phyloP scores from a whole-genome alignment of 35 echinoderm and acorn worm genomes.

The Ophiothrix spiculata region DNA sequence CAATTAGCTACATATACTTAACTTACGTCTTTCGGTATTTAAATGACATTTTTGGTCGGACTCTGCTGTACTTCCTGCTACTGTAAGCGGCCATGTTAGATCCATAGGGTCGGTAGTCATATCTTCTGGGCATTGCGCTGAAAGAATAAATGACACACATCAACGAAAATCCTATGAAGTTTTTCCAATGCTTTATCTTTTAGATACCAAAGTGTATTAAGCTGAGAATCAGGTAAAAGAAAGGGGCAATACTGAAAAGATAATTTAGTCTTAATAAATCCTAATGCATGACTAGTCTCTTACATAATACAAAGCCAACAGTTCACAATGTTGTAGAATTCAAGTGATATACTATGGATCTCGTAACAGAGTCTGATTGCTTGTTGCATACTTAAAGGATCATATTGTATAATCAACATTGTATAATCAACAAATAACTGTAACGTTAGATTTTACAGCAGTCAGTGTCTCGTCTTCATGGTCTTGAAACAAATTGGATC shows the following conservation, averaged over 20 bases:
- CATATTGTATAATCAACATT: too few relatives aligned
- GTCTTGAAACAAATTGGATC: too few relatives aligned
- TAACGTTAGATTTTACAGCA: too few relatives aligned
- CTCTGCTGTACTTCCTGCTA: conserved; percentile 9
- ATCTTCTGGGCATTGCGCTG: neutral
- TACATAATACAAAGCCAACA: too few relatives aligned
- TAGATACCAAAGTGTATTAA: neutral
- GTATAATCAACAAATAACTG: too few relatives aligned
- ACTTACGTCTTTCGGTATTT: neutral
- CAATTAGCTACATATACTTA: neutral
- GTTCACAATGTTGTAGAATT: too few relatives aligned
- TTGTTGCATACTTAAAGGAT: too few relatives aligned
- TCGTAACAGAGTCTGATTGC: too few relatives aligned
- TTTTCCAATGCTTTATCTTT: too few relatives aligned
- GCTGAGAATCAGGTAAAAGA: neutral
- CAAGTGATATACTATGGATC: too few relatives aligned
- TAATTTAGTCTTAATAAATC: neutral
- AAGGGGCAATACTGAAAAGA: neutral
- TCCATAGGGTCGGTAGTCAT: neutral
- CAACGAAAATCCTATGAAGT: neutral
- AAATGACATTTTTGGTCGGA: conserved; percentile 14
- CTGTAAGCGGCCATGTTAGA: conserved; percentile 7
- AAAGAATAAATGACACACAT: neutral
- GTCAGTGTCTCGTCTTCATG: too few relatives aligned
- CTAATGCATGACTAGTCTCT: neutral